These are phyloP conservation scores for Zapus hudsonius DNA, from an alignment of 2,113 vertebrate genomes.

Conservation along the genomic window DNA sequence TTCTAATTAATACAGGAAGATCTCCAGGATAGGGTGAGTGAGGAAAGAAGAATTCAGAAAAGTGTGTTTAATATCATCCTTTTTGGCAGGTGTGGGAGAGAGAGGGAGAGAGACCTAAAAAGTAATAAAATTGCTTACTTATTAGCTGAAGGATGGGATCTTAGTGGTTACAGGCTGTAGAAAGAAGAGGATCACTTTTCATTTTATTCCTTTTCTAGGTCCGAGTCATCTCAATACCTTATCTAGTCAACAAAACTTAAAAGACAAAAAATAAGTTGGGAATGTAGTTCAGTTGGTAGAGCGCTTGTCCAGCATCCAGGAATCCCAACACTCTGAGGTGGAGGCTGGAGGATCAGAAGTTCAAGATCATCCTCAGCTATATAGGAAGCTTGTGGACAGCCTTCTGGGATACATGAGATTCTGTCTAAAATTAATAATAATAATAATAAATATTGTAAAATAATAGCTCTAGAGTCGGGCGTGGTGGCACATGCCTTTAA, in stretches of 20 bases:
- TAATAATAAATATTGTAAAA: too few relatives aligned
- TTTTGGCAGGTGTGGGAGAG: neutral
- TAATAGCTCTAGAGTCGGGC: too few relatives aligned
- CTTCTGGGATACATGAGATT: too few relatives aligned
- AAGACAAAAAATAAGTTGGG: neutral
- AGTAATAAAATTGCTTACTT: constrained; percentile 45
- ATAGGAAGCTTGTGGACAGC: too few relatives aligned
- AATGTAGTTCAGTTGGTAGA: too few relatives aligned
- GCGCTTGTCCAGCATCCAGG: too few relatives aligned
- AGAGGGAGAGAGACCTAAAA: constrained; percentile 11
- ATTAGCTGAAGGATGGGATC: neutral
- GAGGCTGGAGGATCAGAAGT: too few relatives aligned
- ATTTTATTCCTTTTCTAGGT: neutral
- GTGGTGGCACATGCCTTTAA: too few relatives aligned
- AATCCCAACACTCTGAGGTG: too few relatives aligned
- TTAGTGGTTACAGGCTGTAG: neutral
- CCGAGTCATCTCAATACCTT: neutral
- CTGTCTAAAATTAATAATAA: too few relatives aligned
- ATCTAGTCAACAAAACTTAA: constrained; percentile 41
- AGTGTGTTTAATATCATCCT: neutral
- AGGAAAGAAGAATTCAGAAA: neutral
- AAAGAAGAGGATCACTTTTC: neutral
- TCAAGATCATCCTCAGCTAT: too few relatives aligned
- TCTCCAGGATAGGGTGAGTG: constrained; percentile 16
- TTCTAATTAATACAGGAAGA: constrained; percentile 18